Conservation (phyloP, 2,888 invertebrate genomes). For the Pammene fasciana region DNA sequence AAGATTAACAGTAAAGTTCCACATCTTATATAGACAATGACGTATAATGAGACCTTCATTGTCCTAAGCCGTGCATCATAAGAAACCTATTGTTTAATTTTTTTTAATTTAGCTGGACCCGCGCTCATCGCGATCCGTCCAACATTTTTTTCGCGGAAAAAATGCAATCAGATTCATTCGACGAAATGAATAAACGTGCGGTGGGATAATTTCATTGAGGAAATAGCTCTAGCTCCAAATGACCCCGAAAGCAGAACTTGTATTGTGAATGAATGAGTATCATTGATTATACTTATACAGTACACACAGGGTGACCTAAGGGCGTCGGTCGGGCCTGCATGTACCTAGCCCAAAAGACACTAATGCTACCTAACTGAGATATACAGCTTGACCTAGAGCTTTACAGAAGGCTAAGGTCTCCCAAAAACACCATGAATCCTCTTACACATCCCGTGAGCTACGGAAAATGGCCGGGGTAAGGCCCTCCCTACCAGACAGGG, state of each 20-base stretch:
- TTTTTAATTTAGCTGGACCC: slow-evolving; percentile 30
- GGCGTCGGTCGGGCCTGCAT: slow-evolving; percentile 71
- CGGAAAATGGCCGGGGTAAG: slow-evolving; percentile 80
- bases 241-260: slow-evolving; percentile 75
- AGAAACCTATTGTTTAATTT: slow-evolving; percentile 45
- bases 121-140: not conserved
- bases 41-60: slow-evolving; percentile 37
- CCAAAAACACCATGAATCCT: slow-evolving; percentile 56
- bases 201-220: slow-evolving; percentile 58
- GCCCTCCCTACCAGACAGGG: slow-evolving; percentile 75
- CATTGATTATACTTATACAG: slow-evolving; percentile 77
- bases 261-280: slow-evolving; percentile 80
- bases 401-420: slow-evolving; percentile 44
- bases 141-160: slow-evolving; percentile 41
- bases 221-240: slow-evolving; percentile 67
- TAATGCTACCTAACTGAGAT: slow-evolving; percentile 46
- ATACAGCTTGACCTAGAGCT: slow-evolving; percentile 40
- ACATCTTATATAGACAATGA: slow-evolving; percentile 30
- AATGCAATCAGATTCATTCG: slow-evolving; percentile 12
- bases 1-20: slow-evolving; percentile 16
- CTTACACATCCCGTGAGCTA: slow-evolving; percentile 62
- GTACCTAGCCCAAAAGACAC: slow-evolving; percentile 50
- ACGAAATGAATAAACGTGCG: slow-evolving; percentile 24
- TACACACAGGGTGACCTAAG: slow-evolving; percentile 67
- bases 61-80: slow-evolving; percentile 38